Percentiles rank a stretch among this genome's conserved stretches.
phyloP scores from a whole-genome alignment of 1,140 invertebrate genomes.

The Ephestia elutella region DNA sequence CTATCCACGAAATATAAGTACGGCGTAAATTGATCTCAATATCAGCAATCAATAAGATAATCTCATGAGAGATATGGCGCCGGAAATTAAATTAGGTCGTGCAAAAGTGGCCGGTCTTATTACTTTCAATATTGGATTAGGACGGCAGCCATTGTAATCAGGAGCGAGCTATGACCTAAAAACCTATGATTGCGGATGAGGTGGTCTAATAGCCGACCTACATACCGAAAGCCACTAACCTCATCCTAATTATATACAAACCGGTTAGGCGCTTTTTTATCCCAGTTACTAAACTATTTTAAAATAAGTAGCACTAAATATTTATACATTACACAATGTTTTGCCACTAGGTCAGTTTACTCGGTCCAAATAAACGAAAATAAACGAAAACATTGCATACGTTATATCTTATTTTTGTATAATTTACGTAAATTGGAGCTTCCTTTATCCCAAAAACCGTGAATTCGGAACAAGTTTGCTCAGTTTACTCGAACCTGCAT shows the following conservation, averaged over 20 bases:
- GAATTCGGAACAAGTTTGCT: not conserved
- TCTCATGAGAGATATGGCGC: not conserved
- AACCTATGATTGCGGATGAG: not conserved
- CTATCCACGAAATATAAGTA: too few species aligned
- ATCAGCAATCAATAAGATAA: too few species aligned
- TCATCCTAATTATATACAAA: slow-evolving; percentile 5
- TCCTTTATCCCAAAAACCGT: not conserved
- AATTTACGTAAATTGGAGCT: too few species aligned
- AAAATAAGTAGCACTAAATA: not conserved
- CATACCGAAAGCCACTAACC: not conserved
- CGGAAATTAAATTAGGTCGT: not conserved
- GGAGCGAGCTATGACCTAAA: not conserved
- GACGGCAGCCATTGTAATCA: not conserved
- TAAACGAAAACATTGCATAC: too few species aligned
- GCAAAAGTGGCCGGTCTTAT: not conserved
- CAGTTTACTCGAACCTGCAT: not conserved
- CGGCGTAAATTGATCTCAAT: too few species aligned
- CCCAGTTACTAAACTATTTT: not conserved
- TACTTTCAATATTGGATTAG: not conserved
- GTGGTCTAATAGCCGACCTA: slow-evolving; percentile 2
- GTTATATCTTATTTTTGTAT: not conserved
- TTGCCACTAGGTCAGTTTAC: slow-evolving; percentile 1
- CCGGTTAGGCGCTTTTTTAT: not conserved
- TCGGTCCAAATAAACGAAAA: not conserved
- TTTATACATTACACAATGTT: not conserved